phyloP scores from a whole-genome alignment of 2,113 vertebrate genomes.

The Equus przewalskii region DNA sequence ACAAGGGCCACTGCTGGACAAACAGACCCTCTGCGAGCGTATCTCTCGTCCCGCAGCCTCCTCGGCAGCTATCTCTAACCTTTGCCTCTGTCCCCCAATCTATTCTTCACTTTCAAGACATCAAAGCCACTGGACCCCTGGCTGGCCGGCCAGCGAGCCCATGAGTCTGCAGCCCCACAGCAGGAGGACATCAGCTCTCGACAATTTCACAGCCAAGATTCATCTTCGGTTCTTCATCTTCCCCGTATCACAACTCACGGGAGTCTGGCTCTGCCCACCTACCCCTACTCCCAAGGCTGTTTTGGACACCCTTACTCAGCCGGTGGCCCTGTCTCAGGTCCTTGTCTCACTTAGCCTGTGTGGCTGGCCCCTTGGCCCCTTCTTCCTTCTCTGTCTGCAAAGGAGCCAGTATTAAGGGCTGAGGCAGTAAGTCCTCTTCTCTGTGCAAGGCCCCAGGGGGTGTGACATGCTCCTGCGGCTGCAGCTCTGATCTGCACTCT shows the following conservation, averaged over 20 bases:
- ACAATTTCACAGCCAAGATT: not conserved
- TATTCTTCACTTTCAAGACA: not conserved
- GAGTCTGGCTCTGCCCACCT: not conserved
- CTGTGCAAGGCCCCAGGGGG: not conserved
- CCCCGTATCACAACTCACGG: not conserved
- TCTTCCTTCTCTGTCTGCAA: not conserved
- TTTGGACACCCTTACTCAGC: not conserved
- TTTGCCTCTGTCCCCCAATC: not conserved
- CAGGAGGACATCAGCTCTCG: not conserved
- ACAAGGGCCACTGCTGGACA: not conserved
- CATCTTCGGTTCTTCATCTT: not conserved
- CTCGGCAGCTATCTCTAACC: not conserved
- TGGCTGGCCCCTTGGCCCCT: not conserved
- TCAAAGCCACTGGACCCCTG: not conserved
- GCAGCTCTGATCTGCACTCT: rapidly evolving
- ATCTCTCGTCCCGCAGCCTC: not conserved
- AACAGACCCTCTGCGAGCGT: no score
- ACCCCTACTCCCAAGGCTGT: rapidly evolving
- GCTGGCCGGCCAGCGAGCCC: not conserved
- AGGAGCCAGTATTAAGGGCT: not conserved
- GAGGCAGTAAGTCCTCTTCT: not conserved
- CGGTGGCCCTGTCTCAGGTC: rapidly evolving
- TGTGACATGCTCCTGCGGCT: not conserved
- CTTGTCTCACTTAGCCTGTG: not conserved
- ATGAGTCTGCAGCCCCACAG: not conserved